Evolutionary conservation across 2,797 vertebrate genomes (phyloP).

Genomic region (Clarias platycephalus): DNA sequence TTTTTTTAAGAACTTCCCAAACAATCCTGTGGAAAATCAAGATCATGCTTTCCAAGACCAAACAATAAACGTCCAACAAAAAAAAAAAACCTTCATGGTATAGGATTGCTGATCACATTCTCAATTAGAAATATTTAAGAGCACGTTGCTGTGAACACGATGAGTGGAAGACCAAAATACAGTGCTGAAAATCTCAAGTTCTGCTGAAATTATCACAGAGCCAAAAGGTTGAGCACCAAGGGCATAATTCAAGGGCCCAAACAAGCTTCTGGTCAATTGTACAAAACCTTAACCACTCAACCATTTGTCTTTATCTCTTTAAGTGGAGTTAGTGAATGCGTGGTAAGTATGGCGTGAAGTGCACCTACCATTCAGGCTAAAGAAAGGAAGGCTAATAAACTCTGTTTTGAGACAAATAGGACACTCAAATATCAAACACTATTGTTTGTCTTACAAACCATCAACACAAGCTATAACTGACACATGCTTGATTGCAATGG

Average conservation of each 20-base stretch:
- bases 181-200: not conserved
- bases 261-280: conserved; percentile 3
- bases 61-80: not conserved
- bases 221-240: not conserved
- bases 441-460: not conserved
- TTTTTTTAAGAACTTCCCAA: not conserved
- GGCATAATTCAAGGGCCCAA: not conserved
- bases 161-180: not conserved
- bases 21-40: not conserved
- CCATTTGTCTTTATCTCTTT: not conserved
- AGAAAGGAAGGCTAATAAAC: not conserved
- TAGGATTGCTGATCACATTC: not conserved
- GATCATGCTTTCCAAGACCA: not conserved
- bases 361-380: not conserved
- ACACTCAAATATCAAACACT: not conserved
- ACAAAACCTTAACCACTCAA: not conserved
- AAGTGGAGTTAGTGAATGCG: not conserved
- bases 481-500: not conserved
- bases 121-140: too few relatives aligned
- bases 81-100: not conserved
- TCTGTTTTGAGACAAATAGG: conserved; percentile 2
- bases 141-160: not conserved
- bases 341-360: conserved; percentile 6
- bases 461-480: not conserved
- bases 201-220: not conserved